Percentiles rank a stretch among this genome's conserved stretches.
Evolutionary conservation across 2,888 invertebrate genomes (phyloP).

Genomic region (Tuta absoluta): DNA sequence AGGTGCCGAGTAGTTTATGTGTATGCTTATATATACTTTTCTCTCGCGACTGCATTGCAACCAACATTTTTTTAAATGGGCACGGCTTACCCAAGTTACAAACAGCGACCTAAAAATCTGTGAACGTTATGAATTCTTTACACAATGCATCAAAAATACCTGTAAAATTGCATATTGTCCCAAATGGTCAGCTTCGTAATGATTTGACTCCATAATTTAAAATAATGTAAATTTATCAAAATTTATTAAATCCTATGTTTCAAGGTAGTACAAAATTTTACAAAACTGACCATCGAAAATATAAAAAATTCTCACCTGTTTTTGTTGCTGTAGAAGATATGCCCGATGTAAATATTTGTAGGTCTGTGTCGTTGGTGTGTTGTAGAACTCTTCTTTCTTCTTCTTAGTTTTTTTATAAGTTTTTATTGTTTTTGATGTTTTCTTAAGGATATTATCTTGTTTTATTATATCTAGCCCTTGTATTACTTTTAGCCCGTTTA

Average conservation of each 20-base stretch:
- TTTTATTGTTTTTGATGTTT: conserved; percentile 13
- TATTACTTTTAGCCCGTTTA: conserved; percentile 68
- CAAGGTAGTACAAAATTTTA: neutral
- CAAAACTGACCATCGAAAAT: neutral
- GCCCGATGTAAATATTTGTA: neutral
- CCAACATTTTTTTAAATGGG: too few species aligned
- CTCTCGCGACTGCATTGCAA: too few species aligned
- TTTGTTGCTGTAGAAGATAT: conserved; percentile 2
- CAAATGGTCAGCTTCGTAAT: too few species aligned
- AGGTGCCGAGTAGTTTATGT: conserved; percentile 25
- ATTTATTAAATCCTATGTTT: neutral
- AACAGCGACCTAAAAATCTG: too few species aligned
- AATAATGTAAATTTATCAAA: too few species aligned
- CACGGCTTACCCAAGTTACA: too few species aligned
- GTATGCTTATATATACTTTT: neutral
- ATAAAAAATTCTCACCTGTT: conserved; percentile 18
- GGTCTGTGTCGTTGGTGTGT: conserved; percentile 29
- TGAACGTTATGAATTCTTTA: too few species aligned
- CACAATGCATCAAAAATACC: too few species aligned
- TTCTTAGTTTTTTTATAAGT: conserved; percentile 36
- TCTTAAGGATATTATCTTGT: conserved; percentile 52
- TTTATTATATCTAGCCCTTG: conserved; percentile 57
- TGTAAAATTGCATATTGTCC: too few species aligned
- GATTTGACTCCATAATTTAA: too few species aligned
- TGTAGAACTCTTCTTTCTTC: conserved; percentile 43